These are phyloP conservation scores for Callospermophilus lateralis DNA, from an alignment of 2,113 vertebrate genomes.

Conservation along the genomic window DNA sequence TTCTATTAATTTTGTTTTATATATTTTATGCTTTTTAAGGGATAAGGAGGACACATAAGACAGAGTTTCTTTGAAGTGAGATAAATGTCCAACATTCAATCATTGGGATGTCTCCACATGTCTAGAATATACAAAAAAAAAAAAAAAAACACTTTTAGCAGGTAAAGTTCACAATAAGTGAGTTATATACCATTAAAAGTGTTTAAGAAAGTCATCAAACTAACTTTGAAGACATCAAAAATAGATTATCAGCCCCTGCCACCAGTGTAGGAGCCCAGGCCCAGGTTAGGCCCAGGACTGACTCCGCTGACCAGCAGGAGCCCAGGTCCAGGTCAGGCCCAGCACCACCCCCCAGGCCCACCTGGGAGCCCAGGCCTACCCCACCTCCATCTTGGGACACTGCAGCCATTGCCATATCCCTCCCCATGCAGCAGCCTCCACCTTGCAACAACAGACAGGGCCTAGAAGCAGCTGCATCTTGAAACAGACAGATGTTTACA, in stretches of 20 bases:
- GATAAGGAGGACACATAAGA: neutral
- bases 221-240: neutral
- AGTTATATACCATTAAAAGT: neutral
- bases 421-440: no score
- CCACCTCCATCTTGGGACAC: no score
- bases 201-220: neutral
- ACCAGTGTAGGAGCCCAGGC: no score
- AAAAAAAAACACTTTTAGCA: neutral
- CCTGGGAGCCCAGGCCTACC: no score
- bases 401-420: no score
- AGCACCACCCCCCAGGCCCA: no score
- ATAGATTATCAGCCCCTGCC: neutral
- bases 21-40: neutral
- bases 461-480: no score
- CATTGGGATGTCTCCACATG: neutral
- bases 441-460: no score
- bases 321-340: no score
- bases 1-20: neutral
- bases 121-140: neutral
- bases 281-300: no score
- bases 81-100: neutral
- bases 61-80: neutral
- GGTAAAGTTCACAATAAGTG: neutral
- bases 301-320: no score
- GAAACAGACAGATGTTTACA: no score